Base-by-base conservation (phyloP, 92 coral and sea anemone genomes). In the Bergia puertoricense region DNA sequence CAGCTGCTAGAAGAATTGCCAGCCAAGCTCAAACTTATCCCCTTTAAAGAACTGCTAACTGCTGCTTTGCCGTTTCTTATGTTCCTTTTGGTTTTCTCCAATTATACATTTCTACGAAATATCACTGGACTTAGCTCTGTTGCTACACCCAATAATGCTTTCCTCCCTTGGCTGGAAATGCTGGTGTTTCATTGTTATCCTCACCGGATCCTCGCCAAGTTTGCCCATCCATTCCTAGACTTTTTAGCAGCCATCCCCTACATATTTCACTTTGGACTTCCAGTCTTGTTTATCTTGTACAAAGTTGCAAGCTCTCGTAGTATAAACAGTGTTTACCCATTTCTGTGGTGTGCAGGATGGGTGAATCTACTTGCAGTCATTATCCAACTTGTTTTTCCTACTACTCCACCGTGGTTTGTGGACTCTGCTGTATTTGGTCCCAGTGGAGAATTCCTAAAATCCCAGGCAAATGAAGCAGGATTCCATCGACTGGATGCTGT, bases 391-490 rank as follows among this genome's bases (percentile, higher is more conserved):
- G 81, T 97, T 66, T 97, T 97, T 88, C 99, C 99, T 1, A 97
- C 99, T 56, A 93, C 98, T 9, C 99, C 99, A 48, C 99, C 99
- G n/a, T 97, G 99, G 99, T 97, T 94, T 90, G 98, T 95, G 74
- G 99, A 97, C 93, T 95, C 98, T 69, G 99, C 95, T 39, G 99
- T 97, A 5, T 97, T 95, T 86, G 88, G 96, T 88, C 98, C 98
- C 7, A 85, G 92, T 76, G 99, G 99, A 57, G 89, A 94, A 37
- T 90, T 94, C 75, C 88, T 97, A 37, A 97, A 97, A 85, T 89
- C 97, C 39, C 98, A 91, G 50, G 93, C 96, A 44, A 97, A 97
- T 91, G 99, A 97, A 88, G 99, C 99, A 71, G 99, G 98, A 51
- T 97, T 97, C 88, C 99, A 97, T 86, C 92, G 99, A 80, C 88